These are phyloP conservation scores for Haplochromis vanheusdeni DNA, from an alignment of 2,113 vertebrate genomes.

Conservation along the genomic window DNA sequence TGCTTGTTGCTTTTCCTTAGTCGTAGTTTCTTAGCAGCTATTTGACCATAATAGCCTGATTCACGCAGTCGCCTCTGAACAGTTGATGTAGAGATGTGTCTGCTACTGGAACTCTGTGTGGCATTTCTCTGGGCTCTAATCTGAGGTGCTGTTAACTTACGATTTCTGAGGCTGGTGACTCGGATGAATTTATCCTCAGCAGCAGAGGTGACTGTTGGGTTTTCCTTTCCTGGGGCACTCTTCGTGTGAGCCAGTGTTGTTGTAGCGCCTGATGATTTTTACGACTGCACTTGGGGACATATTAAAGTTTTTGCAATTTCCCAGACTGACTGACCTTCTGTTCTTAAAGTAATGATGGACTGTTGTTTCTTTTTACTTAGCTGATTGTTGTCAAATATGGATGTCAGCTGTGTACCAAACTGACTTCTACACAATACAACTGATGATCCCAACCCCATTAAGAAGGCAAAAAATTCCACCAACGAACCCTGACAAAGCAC, in stretches of 20 bases:
- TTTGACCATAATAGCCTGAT: neutral
- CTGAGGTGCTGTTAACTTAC: neutral
- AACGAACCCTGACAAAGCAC: neutral
- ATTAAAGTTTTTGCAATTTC: neutral
- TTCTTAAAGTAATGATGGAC: neutral
- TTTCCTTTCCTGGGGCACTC: neutral
- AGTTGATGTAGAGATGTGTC: neutral
- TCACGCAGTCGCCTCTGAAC: neutral
- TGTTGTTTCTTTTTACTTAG: neutral
- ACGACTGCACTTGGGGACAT: neutral
- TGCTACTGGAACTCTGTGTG: neutral
- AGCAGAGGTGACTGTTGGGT: neutral
- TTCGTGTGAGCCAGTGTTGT: neutral
- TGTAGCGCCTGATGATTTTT: neutral
- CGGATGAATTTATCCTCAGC: neutral
- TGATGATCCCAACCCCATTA: neutral
- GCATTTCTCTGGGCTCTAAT: neutral
- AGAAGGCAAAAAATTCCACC: neutral
- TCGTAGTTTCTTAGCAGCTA: neutral
- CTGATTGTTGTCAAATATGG: neutral
- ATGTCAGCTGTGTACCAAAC: neutral
- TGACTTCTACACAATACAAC: neutral
- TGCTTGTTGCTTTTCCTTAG: neutral
- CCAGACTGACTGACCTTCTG: neutral
- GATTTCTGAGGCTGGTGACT: neutral